Conservation (phyloP, 2,797 vertebrate species). For the Eurystomus glaucurus region DNA sequence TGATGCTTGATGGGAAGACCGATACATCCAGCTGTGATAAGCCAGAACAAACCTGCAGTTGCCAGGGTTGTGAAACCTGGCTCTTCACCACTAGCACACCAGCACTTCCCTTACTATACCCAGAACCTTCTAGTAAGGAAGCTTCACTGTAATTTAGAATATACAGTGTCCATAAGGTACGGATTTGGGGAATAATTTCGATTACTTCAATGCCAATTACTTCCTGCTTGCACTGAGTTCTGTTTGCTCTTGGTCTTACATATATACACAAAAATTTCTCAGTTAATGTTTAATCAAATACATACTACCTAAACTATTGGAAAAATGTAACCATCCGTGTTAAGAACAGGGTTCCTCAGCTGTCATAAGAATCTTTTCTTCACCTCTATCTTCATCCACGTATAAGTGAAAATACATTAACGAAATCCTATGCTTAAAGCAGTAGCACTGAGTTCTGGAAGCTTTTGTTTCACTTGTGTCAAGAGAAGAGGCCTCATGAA, state of each 20-base stretch:
- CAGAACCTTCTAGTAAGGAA: background rate
- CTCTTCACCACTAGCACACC: background rate
- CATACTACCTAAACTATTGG: background rate
- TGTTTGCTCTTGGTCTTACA: background rate
- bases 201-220: background rate
- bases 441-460: background rate
- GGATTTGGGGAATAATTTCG: background rate
- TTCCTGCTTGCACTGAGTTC: background rate
- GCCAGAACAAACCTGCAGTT: background rate
- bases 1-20: background rate
- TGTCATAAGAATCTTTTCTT: background rate
- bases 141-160: background rate
- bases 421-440: background rate
- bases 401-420: background rate
- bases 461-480: background rate
- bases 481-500: background rate
- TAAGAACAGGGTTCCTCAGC: background rate
- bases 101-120: background rate
- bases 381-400: background rate
- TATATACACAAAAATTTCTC: background rate
- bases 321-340: background rate
- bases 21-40: background rate
- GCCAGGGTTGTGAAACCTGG: background rate
- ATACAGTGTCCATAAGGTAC: rapidly evolving
- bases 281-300: background rate